A percentile compares a stretch with the other conserved stretches of the same genome.
Conservation (phyloP, 2,113 vertebrate species). For the Catharus bicknelli region DNA sequence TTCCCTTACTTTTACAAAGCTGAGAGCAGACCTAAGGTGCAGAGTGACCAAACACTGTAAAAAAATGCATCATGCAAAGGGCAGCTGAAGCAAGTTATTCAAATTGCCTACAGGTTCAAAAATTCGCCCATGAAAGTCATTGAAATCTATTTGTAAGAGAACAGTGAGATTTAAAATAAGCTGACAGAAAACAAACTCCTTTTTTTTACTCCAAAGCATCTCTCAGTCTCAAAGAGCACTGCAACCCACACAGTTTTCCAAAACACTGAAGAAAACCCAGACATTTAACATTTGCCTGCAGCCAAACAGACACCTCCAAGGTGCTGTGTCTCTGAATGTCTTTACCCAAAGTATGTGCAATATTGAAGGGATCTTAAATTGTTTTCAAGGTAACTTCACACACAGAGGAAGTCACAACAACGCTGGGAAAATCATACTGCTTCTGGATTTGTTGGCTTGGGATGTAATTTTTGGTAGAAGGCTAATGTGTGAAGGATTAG, state of each 20-base stretch:
- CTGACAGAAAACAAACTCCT: not conserved
- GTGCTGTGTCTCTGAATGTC: not conserved
- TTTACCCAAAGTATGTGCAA: not conserved
- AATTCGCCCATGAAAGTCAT: not conserved
- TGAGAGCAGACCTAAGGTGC: not conserved
- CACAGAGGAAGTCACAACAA: not conserved
- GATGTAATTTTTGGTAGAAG: not conserved
- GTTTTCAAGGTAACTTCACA: not conserved
- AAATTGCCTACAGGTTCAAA: not conserved
- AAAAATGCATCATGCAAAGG: not conserved
- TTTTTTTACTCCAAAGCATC: not conserved
- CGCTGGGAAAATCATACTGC: not conserved
- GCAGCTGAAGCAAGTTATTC: conserved; percentile 4
- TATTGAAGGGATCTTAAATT: not conserved
- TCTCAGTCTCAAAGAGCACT: not conserved
- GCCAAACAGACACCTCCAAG: not conserved
- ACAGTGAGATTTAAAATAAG: not conserved
- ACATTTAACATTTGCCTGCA: not conserved
- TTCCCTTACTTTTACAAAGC: not conserved
- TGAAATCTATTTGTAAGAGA: not conserved
- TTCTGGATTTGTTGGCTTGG: not conserved
- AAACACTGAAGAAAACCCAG: not conserved
- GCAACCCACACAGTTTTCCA: not conserved
- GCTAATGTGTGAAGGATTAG: not conserved
- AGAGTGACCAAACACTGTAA: not conserved